These are phyloP conservation scores for Leptosomus discolor DNA, from an alignment of 2,113 vertebrate species.

Conservation along the genomic window DNA sequence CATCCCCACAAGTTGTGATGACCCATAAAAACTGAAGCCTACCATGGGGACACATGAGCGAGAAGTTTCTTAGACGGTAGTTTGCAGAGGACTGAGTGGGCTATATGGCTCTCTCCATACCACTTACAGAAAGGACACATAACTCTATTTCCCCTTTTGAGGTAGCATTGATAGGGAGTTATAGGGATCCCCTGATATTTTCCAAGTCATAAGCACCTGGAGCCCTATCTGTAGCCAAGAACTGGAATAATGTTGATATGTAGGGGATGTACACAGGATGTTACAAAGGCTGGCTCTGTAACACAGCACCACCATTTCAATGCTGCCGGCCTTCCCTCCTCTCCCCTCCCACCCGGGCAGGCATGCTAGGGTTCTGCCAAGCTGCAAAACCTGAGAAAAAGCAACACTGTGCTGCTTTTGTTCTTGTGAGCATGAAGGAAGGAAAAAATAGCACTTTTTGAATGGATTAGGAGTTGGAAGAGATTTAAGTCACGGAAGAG, in stretches of 20 bases:
- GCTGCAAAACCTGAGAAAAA: constrained; percentile 3
- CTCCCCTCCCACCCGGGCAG: background rate
- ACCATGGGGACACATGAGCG: accelerated
- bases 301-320: background rate
- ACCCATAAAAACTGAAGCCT: background rate
- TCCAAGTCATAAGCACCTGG: background rate
- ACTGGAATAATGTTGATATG: background rate
- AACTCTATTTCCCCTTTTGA: background rate
- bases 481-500: background rate
- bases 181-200: background rate
- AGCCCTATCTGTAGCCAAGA: background rate
- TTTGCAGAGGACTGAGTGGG: background rate
- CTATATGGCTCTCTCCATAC: background rate
- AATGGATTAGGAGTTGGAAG: background rate
- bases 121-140: accelerated
- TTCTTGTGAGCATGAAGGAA: background rate
- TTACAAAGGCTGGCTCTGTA: background rate
- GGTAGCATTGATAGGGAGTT: background rate
- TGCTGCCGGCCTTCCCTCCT: background rate
- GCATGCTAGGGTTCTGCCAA: background rate
- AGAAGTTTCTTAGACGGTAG: background rate
- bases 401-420: background rate
- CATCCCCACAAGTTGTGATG: background rate
- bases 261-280: background rate
- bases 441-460: background rate